A percentile compares a stretch with the other conserved stretches of the same genome.
Conservation (phyloP, 2,888 invertebrate genomes). For the Cephus spinipes region DNA sequence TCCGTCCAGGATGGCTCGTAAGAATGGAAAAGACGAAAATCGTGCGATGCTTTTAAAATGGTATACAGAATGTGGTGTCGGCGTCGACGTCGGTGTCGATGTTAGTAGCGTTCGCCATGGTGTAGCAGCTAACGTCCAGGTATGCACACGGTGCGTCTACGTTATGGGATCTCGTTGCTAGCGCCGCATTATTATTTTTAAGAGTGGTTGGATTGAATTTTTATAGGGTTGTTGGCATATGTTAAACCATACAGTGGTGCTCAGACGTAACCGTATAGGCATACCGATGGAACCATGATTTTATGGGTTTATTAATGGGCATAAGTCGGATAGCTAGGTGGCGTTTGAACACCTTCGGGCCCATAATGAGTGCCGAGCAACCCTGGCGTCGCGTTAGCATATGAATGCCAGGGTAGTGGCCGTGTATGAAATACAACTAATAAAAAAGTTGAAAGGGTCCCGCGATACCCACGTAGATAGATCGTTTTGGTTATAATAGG, state of each 20-base stretch:
- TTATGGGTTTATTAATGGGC: conserved; percentile 42
- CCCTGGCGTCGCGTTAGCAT: conserved; percentile 51
- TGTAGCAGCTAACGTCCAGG: conserved; percentile 16
- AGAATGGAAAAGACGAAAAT: background rate
- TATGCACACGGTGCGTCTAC: conserved; percentile 24
- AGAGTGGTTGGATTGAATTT: conserved; percentile 59
- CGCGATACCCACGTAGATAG: conserved; percentile 30
- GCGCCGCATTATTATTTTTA: conserved; percentile 59
- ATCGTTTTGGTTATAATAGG: conserved; percentile 54
- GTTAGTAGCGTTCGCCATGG: background rate
- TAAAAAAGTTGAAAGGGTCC: conserved; percentile 49
- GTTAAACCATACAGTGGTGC: conserved; percentile 47
- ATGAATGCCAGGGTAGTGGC: conserved; percentile 46
- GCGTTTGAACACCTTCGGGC: conserved; percentile 42
- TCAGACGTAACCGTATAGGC: conserved; percentile 28
- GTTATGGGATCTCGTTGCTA: conserved; percentile 31
- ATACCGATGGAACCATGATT: conserved; percentile 25
- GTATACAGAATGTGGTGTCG: background rate
- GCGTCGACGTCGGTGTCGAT: background rate
- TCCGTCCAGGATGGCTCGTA: background rate
- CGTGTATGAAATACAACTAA: conserved; percentile 50
- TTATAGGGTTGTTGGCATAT: conserved; percentile 54
- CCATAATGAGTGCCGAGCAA: conserved; percentile 46
- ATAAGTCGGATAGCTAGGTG: background rate
- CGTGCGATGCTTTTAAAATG: background rate